Conservation (phyloP, 2,888 invertebrate genomes). For the Hecatera dysodea region DNA sequence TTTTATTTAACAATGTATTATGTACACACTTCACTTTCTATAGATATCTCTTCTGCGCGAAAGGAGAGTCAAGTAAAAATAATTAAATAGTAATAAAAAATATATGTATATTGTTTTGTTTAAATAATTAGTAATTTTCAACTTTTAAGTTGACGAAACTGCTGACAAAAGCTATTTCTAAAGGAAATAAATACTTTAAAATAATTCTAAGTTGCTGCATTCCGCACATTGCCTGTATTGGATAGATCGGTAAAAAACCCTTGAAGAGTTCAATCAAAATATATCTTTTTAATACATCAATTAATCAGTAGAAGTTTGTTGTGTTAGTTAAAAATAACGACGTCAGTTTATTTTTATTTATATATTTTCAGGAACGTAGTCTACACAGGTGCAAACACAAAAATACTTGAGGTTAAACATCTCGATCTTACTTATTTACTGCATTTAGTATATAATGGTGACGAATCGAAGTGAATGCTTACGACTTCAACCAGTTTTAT, state of each 20-base stretch:
- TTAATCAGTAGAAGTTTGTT: neutral
- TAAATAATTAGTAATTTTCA: too few relatives aligned
- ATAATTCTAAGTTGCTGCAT: neutral
- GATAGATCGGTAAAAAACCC: slow-evolving; percentile 18
- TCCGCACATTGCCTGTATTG: neutral
- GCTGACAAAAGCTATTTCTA: too few relatives aligned
- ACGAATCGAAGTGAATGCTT: neutral
- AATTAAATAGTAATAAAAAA: too few relatives aligned
- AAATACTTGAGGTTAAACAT: neutral
- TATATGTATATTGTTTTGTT: too few relatives aligned
- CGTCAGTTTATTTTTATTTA: neutral
- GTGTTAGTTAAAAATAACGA: neutral
- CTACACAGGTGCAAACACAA: too few relatives aligned
- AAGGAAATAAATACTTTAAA: neutral
- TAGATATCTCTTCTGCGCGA: too few relatives aligned
- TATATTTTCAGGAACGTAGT: too few relatives aligned
- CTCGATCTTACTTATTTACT: neutral
- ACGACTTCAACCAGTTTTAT: neutral
- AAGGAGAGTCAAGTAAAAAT: too few relatives aligned
- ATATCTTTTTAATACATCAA: neutral
- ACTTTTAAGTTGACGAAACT: too few relatives aligned
- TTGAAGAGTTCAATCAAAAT: slow-evolving; percentile 2
- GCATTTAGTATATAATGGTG: too few relatives aligned
- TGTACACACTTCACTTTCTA: too few relatives aligned
- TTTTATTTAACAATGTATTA: too few relatives aligned